These are phyloP conservation scores for Drosophila nasuta DNA, from an alignment of 1,140 invertebrate genomes.

Conservation along the genomic window DNA sequence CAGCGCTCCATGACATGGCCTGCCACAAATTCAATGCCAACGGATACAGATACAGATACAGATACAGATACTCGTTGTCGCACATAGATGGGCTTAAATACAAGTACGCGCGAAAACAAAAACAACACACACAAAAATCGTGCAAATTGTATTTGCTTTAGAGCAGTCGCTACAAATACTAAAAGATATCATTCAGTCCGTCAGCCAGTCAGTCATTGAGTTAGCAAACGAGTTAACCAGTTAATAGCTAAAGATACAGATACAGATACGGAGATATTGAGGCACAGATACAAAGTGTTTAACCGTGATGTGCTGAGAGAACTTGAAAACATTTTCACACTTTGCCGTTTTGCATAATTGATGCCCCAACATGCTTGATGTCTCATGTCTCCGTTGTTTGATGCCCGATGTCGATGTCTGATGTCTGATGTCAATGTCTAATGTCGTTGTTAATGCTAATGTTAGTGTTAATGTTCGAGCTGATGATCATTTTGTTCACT, in stretches of 20 bases:
- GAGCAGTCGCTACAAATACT: conserved; percentile 57
- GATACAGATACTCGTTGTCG: conserved; percentile 24
- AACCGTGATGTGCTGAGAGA: conserved; percentile 63
- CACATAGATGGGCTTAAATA: conserved; percentile 54
- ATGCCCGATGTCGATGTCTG: conserved; percentile 1
- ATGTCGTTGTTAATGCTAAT: conserved; percentile 16
- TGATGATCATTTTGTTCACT: conserved; percentile 16
- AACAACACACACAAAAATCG: conserved; percentile 63
- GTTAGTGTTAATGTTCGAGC: conserved; percentile 11
- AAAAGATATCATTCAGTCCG: conserved; percentile 55
- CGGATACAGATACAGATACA: conserved; percentile 67
- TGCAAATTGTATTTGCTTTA: conserved; percentile 79
- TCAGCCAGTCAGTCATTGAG: conserved; percentile 38
- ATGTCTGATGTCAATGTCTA: conserved; percentile 9
- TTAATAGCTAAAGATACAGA: conserved; percentile 49
- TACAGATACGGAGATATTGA: conserved; percentile 27
- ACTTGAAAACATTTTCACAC: conserved; percentile 71
- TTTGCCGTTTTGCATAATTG: conserved; percentile 76
- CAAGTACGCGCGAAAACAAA: conserved; percentile 22
- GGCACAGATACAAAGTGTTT: conserved; percentile 55
- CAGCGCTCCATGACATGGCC: conserved; percentile 48
- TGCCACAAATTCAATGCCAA: conserved; percentile 64
- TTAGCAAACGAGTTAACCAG: conserved; percentile 42
- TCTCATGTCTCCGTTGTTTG: conserved; percentile 7
- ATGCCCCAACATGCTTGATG: conserved; percentile 38